Conservation (phyloP, 1,140 invertebrate species). For the Bombyx mori region DNA sequence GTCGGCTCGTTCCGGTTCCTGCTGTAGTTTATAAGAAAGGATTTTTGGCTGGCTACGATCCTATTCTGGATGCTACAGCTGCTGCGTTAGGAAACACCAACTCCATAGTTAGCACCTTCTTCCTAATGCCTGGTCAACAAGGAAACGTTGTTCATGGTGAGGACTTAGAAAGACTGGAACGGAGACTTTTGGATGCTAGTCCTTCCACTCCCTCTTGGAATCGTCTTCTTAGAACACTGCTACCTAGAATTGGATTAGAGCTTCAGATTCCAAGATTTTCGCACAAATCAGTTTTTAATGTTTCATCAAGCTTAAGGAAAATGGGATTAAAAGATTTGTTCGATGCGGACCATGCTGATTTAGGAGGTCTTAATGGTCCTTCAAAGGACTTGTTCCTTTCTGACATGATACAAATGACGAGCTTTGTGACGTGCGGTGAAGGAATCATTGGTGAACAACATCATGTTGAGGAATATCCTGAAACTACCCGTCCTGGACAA, state of each 20-base stretch:
- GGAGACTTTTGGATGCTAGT: conserved; percentile 76
- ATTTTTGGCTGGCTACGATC: conserved; percentile 87
- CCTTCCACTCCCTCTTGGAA: conserved; percentile 81
- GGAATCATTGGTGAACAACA: conserved; percentile 79
- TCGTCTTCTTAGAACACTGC: conserved; percentile 78
- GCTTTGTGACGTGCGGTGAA: conserved; percentile 86
- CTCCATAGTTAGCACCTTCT: conserved; percentile 81
- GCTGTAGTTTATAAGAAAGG: conserved; percentile 82
- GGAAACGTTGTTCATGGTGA: conserved; percentile 82
- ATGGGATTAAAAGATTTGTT: conserved; percentile 88
- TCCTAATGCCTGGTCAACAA: conserved; percentile 85
- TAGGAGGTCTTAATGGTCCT: conserved; percentile 82
- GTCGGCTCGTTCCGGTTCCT: conserved; percentile 84
- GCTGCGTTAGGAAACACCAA: conserved; percentile 80
- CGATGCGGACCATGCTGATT: conserved; percentile 78
- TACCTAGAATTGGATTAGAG: conserved; percentile 81
- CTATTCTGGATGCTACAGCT: conserved; percentile 84
- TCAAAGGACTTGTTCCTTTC: conserved; percentile 83
- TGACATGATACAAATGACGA: conserved; percentile 84
- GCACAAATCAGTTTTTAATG: conserved; percentile 84
- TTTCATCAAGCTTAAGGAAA: conserved; percentile 79
- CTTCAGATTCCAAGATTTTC: conserved; percentile 87
- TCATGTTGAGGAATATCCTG: conserved; percentile 84
- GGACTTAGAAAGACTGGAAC: conserved; percentile 80
- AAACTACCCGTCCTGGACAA: conserved; percentile 65